Conservation (phyloP, 2,888 invertebrate species). For the Malachius bipustulatus region DNA sequence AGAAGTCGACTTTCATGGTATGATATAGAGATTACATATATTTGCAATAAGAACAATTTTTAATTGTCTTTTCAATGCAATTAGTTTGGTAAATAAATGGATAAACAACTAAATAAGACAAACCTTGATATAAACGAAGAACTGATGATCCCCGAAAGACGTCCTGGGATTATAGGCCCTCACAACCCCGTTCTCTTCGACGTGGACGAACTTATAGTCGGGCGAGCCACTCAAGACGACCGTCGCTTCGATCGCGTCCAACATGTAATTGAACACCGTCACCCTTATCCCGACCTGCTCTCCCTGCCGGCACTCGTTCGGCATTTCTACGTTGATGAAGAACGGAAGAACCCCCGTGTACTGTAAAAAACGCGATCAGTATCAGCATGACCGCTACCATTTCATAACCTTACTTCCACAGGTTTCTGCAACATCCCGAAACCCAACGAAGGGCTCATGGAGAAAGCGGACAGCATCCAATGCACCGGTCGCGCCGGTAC, state of each 20-base stretch:
- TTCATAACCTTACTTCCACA: slow-evolving; percentile 47
- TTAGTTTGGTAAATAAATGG: too few relatives aligned
- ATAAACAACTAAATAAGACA: too few relatives aligned
- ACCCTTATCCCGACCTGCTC: slow-evolving; percentile 90
- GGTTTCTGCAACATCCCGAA: slow-evolving; percentile 77
- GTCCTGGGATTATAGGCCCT: slow-evolving; percentile 83
- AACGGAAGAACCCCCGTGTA: slow-evolving; percentile 86
- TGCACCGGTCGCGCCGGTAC: slow-evolving; percentile 77
- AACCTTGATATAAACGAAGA: slow-evolving; percentile 68
- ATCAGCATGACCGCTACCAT: neutral
- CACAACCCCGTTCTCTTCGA: slow-evolving; percentile 77
- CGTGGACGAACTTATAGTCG: slow-evolving; percentile 85
- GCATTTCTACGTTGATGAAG: slow-evolving; percentile 92
- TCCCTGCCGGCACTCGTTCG: slow-evolving; percentile 68
- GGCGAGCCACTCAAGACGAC: slow-evolving; percentile 75
- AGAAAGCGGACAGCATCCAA: slow-evolving; percentile 90
- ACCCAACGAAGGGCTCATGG: slow-evolving; percentile 75
- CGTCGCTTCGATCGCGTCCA: slow-evolving; percentile 68
- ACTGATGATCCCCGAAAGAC: slow-evolving; percentile 88
- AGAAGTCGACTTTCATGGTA: too few relatives aligned
- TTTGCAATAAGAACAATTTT: slow-evolving; percentile 7
- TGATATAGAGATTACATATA: slow-evolving; percentile 7
- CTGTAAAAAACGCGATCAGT: slow-evolving; percentile 34
- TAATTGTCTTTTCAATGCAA: neutral
- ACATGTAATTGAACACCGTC: slow-evolving; percentile 89